Percentiles rank a stretch among this genome's conserved stretches.
These are phyloP conservation scores for Syritta pipiens DNA, from an alignment of 2,888 invertebrate species.

Conservation along the genomic window DNA sequence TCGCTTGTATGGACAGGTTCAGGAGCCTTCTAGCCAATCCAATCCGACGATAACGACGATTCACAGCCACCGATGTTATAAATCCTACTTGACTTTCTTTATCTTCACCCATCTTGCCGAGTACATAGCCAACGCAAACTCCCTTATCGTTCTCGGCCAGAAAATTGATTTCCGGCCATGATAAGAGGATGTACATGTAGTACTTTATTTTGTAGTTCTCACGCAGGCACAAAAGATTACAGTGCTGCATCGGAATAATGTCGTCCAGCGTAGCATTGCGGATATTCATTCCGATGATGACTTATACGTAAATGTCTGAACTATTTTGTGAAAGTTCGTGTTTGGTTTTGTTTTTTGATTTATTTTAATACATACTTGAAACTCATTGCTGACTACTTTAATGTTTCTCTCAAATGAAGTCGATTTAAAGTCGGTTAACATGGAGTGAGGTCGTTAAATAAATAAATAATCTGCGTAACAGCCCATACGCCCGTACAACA, in stretches of 20 bases:
- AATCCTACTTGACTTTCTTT: constrained; percentile 97
- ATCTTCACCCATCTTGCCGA: constrained; percentile 97
- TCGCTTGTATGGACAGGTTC: constrained; percentile 97
- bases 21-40: constrained; percentile 97
- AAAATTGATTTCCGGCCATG: constrained; percentile 97
- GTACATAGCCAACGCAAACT: constrained; percentile 91
- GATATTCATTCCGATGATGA: too few species aligned
- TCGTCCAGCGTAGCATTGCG: constrained; percentile 94
- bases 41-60: constrained; percentile 90
- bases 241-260: constrained; percentile 98
- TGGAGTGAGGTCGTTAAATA: too few species aligned
- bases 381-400: too few species aligned
- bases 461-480: too few species aligned
- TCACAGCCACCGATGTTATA: constrained; percentile 97
- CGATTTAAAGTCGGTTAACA: too few species aligned
- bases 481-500: too few species aligned
- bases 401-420: too few species aligned
- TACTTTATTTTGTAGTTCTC: constrained; percentile 99
- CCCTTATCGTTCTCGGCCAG: constrained; percentile 98
- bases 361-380: too few species aligned
- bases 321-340: too few species aligned
- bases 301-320: too few species aligned
- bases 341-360: too few species aligned
- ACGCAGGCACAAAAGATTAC: constrained; percentile 96
- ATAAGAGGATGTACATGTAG: constrained; percentile 97